These are phyloP conservation scores for Aethes cnicana DNA, from an alignment of 2,888 invertebrate genomes.

Conservation along the genomic window DNA sequence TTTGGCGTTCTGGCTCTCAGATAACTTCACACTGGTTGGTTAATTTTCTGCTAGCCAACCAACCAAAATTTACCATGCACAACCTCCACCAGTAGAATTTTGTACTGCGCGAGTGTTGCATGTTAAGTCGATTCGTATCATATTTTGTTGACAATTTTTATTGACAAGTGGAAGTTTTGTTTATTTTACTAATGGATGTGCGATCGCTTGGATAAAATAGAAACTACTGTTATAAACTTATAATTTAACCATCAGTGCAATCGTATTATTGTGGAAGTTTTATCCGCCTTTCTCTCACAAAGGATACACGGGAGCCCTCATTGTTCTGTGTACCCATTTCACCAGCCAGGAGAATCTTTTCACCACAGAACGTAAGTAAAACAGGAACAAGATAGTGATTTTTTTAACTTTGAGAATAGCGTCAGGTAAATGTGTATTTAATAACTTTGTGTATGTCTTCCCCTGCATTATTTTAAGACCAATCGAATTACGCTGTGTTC, in stretches of 20 bases:
- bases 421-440: no score
- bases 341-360: conserved; percentile 40
- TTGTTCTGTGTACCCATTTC: conserved; percentile 53
- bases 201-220: conserved; percentile 25
- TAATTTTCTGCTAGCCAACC: conserved; percentile 39
- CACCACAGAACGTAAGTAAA: conserved; percentile 53
- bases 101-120: conserved; percentile 51
- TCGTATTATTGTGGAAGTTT: conserved; percentile 39
- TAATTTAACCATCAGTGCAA: conserved; percentile 31
- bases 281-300: conserved; percentile 66
- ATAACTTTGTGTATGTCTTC: no score
- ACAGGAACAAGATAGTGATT: no score
- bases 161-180: conserved; percentile 45
- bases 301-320: conserved; percentile 58
- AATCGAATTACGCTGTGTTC: conserved; percentile 2
- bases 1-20: conserved; percentile 53
- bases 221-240: conserved; percentile 7
- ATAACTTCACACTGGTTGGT: conserved; percentile 57
- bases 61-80: conserved; percentile 34
- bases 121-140: conserved; percentile 46
- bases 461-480: conserved; percentile 10
- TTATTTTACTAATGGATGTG: conserved; percentile 37
- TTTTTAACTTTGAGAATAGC: no score
- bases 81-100: conserved; percentile 17
- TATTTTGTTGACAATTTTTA: conserved; percentile 53